phyloP scores from a whole-genome alignment of 2,797 vertebrate genomes.

The Triplophysa yarkandensis region DNA sequence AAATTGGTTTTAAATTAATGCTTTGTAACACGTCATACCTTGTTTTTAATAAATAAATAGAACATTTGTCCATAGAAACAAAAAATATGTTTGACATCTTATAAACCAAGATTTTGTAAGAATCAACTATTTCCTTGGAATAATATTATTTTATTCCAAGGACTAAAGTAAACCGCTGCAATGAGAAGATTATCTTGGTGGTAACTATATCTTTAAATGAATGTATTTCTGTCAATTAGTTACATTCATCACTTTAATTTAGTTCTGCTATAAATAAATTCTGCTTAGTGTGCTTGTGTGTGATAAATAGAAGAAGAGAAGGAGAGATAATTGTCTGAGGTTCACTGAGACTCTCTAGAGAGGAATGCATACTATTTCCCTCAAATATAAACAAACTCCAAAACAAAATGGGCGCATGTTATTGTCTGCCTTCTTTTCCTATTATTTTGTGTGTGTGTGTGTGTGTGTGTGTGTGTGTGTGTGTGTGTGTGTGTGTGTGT shows the following conservation, averaged over 20 bases:
- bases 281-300: slow-evolving; percentile 2
- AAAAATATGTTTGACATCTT: too few relatives aligned
- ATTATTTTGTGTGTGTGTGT: slow-evolving; percentile 10
- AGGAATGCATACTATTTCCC: slow-evolving; percentile 74
- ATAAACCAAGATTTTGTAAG: background rate
- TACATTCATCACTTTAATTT: slow-evolving; percentile 3
- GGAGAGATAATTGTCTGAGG: slow-evolving; percentile 28
- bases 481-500: too few relatives aligned
- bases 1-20: too few relatives aligned
- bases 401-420: slow-evolving; percentile 47
- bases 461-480: too few relatives aligned
- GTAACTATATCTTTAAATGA: background rate
- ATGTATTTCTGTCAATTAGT: background rate
- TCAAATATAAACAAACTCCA: slow-evolving; percentile 71
- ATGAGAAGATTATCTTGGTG: background rate
- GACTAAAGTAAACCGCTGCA: background rate
- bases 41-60: too few relatives aligned
- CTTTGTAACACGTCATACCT: too few relatives aligned
- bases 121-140: too few relatives aligned
- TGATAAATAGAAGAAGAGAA: slow-evolving; percentile 29
- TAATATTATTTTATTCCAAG: background rate
- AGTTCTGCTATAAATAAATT: slow-evolving; percentile 10
- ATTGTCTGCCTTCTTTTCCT: slow-evolving; percentile 5
- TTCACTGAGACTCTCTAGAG: slow-evolving; percentile 43
- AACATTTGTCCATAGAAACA: too few relatives aligned